Evolutionary conservation across 2,113 vertebrate genomes (phyloP), one percentile per base, ranked within the genome.

Genomic region (Campylomormyrus tamandua): DNA sequence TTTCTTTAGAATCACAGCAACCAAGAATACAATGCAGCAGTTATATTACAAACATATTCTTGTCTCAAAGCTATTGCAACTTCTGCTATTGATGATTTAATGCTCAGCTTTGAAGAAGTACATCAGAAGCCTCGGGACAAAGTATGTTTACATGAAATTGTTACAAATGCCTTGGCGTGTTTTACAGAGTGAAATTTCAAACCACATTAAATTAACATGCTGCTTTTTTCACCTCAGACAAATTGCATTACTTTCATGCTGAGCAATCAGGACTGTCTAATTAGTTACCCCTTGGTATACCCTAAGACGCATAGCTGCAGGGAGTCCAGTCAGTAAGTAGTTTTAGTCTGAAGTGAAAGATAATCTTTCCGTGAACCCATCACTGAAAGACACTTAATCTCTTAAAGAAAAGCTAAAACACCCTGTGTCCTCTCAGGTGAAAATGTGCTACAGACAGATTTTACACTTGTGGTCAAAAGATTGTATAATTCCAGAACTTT

Each of bases 261-360:
- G 92, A 93, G 92, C 92, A 93, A 94, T 95, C 94, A 89, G 88
- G 58, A 90, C 46, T 46, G 88, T 92, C 95, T 95, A 95, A 96
- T 95, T 95, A 95, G 95, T 93, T 95, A 94, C 95, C 94, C 95
- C 93, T 92, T 95, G 94, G 95, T 95, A 95, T 92, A 91, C 90
- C 90, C 93, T 70, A 91, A 56, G 91, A 92, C 92, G 89, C 93
- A 84, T 90, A 13, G 92, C 95, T 94, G 92, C 92, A 93, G 94
- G 95, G 93, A 92, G 94, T 94, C 92, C 93, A 93, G 93, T 94
- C 94, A 94, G 91, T 91, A 92, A 94, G 93, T 93, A 93, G 93
- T 91, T 92, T 94, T 90, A 91, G 90, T 87, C 91, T 94, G 92
- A 93, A 94, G 91, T 94, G 95, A 95, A 91, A 94, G 93, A 94